These are phyloP conservation scores for Hippolais icterina DNA, from an alignment of 2,113 vertebrate species.

Conservation along the genomic window DNA sequence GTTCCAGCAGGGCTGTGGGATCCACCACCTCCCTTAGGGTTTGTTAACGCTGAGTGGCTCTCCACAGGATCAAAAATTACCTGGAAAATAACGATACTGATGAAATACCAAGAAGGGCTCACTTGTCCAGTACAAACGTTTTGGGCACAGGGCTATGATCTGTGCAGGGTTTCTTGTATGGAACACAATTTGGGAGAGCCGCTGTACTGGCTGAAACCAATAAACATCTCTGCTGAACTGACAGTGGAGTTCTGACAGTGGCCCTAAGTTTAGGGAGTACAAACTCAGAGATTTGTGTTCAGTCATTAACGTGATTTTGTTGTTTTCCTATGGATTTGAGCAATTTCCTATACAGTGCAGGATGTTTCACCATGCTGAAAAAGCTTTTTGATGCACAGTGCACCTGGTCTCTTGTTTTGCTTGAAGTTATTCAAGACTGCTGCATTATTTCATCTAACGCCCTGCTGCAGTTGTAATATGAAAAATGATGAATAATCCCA, in stretches of 20 bases:
- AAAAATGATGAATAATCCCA: background rate
- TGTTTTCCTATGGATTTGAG: background rate
- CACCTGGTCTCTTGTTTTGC: background rate
- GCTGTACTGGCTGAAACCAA: background rate
- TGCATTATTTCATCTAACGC: background rate
- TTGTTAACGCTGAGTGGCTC: accelerated
- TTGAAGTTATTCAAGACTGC: background rate
- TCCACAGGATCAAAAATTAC: accelerated
- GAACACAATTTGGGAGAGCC: background rate
- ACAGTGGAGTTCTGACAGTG: too few species aligned
- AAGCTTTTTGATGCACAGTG: background rate
- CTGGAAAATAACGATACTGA: background rate
- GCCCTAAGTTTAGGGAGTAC: background rate
- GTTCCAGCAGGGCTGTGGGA: accelerated
- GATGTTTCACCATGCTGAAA: background rate
- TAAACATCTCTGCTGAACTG: background rate
- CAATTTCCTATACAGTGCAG: background rate
- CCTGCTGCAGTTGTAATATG: background rate
- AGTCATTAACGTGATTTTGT: background rate
- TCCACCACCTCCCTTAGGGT: accelerated
- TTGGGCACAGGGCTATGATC: background rate
- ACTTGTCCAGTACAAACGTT: background rate
- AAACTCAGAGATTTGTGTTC: background rate
- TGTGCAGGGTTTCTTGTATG: background rate
- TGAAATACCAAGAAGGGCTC: background rate